A percentile compares a stretch with the other conserved stretches of the same genome.
These are phyloP conservation scores for Panagrolaimus sp. DNA, from an alignment of 1,140 invertebrate genomes.

Conservation along the genomic window DNA sequence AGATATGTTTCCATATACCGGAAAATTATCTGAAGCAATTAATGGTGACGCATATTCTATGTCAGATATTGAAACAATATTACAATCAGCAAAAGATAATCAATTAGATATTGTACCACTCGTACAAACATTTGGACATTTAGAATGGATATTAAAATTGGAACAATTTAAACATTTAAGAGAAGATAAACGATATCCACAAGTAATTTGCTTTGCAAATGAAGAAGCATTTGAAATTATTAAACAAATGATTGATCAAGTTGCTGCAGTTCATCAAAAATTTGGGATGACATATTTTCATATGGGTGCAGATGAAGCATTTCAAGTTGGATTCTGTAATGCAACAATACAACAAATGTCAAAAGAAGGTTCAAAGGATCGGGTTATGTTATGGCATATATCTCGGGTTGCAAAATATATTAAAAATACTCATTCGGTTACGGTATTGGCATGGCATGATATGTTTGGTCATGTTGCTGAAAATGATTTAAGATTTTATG, in stretches of 20 bases:
- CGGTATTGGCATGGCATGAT: slow-evolving; percentile 56
- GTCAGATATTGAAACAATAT: slow-evolving; percentile 65
- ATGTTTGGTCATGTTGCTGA: slow-evolving; percentile 37
- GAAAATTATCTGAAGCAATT: slow-evolving; percentile 66
- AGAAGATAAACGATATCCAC: slow-evolving; percentile 62
- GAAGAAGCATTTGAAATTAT: slow-evolving; percentile 62
- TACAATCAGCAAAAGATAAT: slow-evolving; percentile 65
- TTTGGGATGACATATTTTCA: slow-evolving; percentile 59
- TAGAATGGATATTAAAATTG: slow-evolving; percentile 65
- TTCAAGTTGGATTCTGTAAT: slow-evolving; percentile 53
- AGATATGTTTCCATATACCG: slow-evolving; percentile 90
- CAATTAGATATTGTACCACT: slow-evolving; percentile 78
- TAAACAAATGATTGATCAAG: slow-evolving; percentile 64
- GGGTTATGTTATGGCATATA: slow-evolving; percentile 52
- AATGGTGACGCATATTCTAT: slow-evolving; percentile 73
- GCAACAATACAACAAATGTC: slow-evolving; percentile 37
- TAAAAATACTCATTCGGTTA: slow-evolving; percentile 39
- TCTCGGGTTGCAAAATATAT: slow-evolving; percentile 44
- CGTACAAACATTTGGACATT: slow-evolving; percentile 88
- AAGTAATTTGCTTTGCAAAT: slow-evolving; percentile 62
- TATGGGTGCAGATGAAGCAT: slow-evolving; percentile 63
- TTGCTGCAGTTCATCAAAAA: slow-evolving; percentile 61
- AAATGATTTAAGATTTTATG: slow-evolving; percentile 23
- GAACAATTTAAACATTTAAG: slow-evolving; percentile 60
- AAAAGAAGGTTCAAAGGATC: slow-evolving; percentile 41